Base-by-base conservation (phyloP, 2,113 vertebrate species). In the Bombycilla garrulus region DNA sequence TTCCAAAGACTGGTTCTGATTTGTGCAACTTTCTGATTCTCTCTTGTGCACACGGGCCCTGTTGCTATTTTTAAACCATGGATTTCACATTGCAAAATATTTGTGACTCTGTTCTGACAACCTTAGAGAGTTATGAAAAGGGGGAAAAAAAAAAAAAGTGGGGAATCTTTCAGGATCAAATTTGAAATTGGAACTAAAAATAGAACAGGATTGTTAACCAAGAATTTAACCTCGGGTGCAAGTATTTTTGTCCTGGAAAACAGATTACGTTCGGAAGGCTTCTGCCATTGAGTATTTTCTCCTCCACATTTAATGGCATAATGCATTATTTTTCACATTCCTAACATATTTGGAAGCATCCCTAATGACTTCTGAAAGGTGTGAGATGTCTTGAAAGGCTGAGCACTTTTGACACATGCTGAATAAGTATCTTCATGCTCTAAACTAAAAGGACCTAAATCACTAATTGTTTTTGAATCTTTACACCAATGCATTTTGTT, bases 41-140 rank as follows among this genome's bases (percentile, higher is more conserved):
- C 72, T 92, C 65, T 82, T 61, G 15, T 40, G 61, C 61, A 65
- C 31, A 29, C 1, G 3, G 3, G 1, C 58, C 70, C 7, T 17
- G 21, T 36, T 86, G 24, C 74, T 90, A 83, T 88, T 90, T 92
- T 65, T 87, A 94, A 95, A 85, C 38, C n/a, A 29, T 65, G 81
- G 35, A n/a, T 86, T 73, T 91, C n/a, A 47, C 33, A 51, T 26
- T 70, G 71, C 50, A 83, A 94, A 94, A 74, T 72, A 70, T 47
- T 92, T 74, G 38, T 19, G 82, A 80, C 15, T 88, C 48, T 47
- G 8, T 69, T 73, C 33, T 78, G n/a, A 69, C 31, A 93, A 35
- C 26, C 45, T 62, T 5, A 2, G 54, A 88, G 33, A 78, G 81
- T 20, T 78, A 62, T 6, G 15, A 54, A 86, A 54, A 88, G 29